phyloP scores from a whole-genome alignment of 1,140 invertebrate species.

The Aculops lycopersici region DNA sequence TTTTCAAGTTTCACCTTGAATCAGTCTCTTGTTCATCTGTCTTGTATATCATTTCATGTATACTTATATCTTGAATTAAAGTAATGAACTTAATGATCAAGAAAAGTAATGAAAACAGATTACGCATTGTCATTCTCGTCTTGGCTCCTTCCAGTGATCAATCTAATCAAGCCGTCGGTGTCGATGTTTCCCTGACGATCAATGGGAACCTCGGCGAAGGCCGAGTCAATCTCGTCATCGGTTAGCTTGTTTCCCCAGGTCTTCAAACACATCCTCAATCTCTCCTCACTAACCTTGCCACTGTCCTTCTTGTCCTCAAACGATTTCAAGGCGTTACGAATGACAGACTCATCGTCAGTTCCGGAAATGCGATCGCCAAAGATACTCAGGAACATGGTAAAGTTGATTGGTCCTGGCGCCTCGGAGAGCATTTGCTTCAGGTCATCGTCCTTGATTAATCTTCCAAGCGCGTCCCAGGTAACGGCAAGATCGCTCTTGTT shows the following conservation, averaged over 20 bases:
- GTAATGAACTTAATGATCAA: too few species aligned
- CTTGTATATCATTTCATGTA: too few species aligned
- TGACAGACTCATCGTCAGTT: slow-evolving; percentile 25
- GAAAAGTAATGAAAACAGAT: too few species aligned
- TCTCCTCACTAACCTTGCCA: slow-evolving; percentile 21
- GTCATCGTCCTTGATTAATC: slow-evolving; percentile 54
- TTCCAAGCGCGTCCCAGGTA: slow-evolving; percentile 40
- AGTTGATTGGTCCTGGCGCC: slow-evolving; percentile 65
- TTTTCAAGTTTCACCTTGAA: too few species aligned
- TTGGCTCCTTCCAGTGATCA: slow-evolving; percentile 29
- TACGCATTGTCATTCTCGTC: background rate
- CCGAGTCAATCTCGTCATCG: slow-evolving; percentile 16
- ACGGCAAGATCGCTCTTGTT: slow-evolving; percentile 72
- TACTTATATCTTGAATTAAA: too few species aligned
- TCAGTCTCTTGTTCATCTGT: too few species aligned
- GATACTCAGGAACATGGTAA: slow-evolving; percentile 62
- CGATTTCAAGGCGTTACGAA: slow-evolving; percentile 25
- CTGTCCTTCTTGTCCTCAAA: slow-evolving; percentile 22
- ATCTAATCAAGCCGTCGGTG: slow-evolving; percentile 52
- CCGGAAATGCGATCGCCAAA: slow-evolving; percentile 57
- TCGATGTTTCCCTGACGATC: slow-evolving; percentile 71
- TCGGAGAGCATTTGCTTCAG: slow-evolving; percentile 60
- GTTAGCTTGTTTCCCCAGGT: slow-evolving; percentile 21
- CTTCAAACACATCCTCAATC: slow-evolving; percentile 20
- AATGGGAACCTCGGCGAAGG: slow-evolving; percentile 36